These are phyloP conservation scores for Villa cingulata DNA, from an alignment of 2,888 invertebrate genomes.

Conservation along the genomic window DNA sequence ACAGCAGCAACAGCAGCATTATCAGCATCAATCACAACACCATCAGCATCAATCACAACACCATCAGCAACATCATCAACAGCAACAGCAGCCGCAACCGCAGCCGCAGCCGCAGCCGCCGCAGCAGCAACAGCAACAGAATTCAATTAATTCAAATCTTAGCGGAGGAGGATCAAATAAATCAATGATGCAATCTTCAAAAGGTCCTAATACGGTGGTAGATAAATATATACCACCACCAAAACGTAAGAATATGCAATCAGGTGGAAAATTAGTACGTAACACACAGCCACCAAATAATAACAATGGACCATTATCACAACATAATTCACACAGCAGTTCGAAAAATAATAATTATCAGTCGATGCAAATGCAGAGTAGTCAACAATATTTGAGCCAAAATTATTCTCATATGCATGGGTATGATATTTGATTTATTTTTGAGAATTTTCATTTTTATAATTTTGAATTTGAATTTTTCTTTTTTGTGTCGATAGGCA, in stretches of 20 bases:
- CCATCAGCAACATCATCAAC: slow-evolving; percentile 17
- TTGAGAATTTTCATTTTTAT: background rate
- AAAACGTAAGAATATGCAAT: slow-evolving; percentile 53
- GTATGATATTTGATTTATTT: slow-evolving; percentile 7
- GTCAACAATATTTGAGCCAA: slow-evolving; percentile 18
- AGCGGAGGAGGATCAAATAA: background rate
- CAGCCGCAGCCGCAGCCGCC: slow-evolving; percentile 23
- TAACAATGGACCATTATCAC: slow-evolving; percentile 15
- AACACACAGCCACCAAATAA: slow-evolving; percentile 42
- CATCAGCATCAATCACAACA: slow-evolving; percentile 7
- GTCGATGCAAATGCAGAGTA: slow-evolving; percentile 20
- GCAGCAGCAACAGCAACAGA: slow-evolving; percentile 15
- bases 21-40: background rate
- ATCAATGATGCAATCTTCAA: slow-evolving; percentile 3
- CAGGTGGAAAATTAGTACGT: slow-evolving; percentile 55
- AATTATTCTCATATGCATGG: slow-evolving; percentile 18
- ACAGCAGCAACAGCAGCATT: slow-evolving; percentile 13
- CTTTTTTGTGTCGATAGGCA: slow-evolving; percentile 10
- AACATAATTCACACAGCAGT: slow-evolving; percentile 15
- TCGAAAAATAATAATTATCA: slow-evolving; percentile 17
- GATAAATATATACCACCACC: slow-evolving; percentile 67
- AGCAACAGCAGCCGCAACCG: slow-evolving; percentile 13
- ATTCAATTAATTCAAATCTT: background rate
- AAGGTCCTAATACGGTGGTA: slow-evolving; percentile 12
- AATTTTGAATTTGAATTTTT: slow-evolving; percentile 1